Conservation (phyloP, 2,797 vertebrate genomes). For the Falco rusticolus region DNA sequence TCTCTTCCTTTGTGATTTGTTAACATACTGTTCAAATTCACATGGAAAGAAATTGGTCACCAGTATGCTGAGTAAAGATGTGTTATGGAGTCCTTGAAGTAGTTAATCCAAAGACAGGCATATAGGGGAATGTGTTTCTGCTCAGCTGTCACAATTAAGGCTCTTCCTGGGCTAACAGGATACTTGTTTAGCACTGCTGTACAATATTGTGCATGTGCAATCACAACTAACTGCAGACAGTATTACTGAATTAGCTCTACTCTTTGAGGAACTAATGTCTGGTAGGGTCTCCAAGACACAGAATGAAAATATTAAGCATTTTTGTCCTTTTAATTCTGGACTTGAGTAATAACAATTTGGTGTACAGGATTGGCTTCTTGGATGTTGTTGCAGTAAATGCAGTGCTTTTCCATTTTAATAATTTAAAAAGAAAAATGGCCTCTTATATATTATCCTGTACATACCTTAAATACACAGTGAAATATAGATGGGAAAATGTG, state of each 20-base stretch:
- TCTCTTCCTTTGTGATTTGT: neutral
- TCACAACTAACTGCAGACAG: neutral
- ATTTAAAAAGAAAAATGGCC: neutral
- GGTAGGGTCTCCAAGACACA: neutral
- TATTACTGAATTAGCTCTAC: neutral
- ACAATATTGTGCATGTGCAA: neutral
- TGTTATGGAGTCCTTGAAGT: neutral
- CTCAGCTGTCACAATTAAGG: neutral
- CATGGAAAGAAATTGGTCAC: neutral
- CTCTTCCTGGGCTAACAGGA: neutral
- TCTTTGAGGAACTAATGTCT: neutral
- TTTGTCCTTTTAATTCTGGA: neutral
- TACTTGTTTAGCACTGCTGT: neutral
- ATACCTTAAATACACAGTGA: slow-evolving; percentile 60
- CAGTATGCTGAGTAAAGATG: neutral
- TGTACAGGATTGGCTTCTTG: neutral
- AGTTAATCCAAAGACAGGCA: neutral
- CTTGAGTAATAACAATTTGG: neutral
- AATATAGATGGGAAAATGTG: slow-evolving; percentile 65
- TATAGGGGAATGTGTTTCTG: neutral
- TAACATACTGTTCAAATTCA: neutral
- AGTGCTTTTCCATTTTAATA: neutral
- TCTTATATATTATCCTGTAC: neutral
- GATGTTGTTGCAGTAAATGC: neutral
- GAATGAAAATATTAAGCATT: neutral